phyloP scores from a whole-genome alignment of 2,888 invertebrate species.

The Diplolepis rosae region DNA sequence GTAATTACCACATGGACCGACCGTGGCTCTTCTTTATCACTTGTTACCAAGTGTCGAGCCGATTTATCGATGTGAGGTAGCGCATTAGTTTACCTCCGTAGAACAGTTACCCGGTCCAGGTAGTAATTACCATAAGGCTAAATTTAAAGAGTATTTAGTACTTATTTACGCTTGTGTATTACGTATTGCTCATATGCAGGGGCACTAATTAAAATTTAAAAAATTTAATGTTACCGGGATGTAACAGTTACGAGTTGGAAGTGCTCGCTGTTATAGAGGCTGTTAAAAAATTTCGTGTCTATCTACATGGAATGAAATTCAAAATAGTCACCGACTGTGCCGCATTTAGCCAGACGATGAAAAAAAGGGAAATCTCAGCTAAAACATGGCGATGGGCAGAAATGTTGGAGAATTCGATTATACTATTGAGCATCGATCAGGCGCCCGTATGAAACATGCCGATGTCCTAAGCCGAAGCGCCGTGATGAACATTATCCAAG shows the following conservation, averaged over 20 bases:
- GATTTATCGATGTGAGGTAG: no score
- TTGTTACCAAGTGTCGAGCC: no score
- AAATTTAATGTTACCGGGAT: no score
- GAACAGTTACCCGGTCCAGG: no score
- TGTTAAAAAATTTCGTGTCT: conserved; percentile 1
- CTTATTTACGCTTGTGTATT: no score
- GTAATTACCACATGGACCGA: no score
- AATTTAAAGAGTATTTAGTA: no score
- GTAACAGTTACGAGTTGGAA: conserved; percentile 51
- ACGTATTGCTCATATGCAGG: no score
- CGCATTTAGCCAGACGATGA: conserved; percentile 6
- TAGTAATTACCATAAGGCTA: no score
- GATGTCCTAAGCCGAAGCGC: neutral
- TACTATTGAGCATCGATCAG: neutral
- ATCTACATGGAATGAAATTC: conserved; percentile 28
- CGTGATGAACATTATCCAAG: neutral
- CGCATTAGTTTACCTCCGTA: no score
- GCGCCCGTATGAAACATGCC: neutral
- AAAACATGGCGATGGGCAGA: conserved; percentile 4
- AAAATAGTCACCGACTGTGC: conserved; percentile 32
- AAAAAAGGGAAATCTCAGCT: conserved; percentile 4
- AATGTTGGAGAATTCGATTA: neutral
- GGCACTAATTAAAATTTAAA: no score
- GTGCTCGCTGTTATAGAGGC: neutral
- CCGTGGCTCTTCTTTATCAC: no score